phyloP scores from a whole-genome alignment of 2,113 vertebrate genomes.

The Genyomyrus donnyi region DNA sequence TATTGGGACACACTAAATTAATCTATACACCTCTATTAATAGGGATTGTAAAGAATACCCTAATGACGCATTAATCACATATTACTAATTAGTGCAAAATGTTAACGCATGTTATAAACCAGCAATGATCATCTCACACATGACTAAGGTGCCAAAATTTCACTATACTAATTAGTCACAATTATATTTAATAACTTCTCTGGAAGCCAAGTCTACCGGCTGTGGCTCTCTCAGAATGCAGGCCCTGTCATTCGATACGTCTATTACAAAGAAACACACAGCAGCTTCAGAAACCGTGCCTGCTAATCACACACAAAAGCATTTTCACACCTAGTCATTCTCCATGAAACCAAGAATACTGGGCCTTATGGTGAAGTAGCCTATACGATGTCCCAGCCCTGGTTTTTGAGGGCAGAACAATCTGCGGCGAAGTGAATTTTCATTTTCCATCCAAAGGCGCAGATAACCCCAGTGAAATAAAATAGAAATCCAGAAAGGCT shows the following conservation, averaged over 20 bases:
- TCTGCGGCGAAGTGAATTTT: neutral
- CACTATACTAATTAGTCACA: slow-evolving; percentile 70
- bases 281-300: neutral
- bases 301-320: neutral
- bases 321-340: neutral
- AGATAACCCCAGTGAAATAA: neutral
- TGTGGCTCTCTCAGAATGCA: slow-evolving; percentile 14
- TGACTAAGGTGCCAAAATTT: slow-evolving; percentile 64
- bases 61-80: slow-evolving; percentile 63
- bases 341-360: neutral
- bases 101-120: slow-evolving; percentile 68
- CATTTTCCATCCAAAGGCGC: neutral
- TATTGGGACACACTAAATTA: slow-evolving; percentile 56
- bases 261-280: neutral
- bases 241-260: neutral
- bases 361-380: neutral
- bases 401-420: neutral
- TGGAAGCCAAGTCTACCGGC: slow-evolving; percentile 57
- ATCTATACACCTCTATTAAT: slow-evolving; percentile 68
- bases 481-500: neutral
- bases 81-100: slow-evolving; percentile 68
- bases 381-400: neutral
- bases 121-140: slow-evolving; percentile 61
- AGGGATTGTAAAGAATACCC: slow-evolving; percentile 63
- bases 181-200: slow-evolving; percentile 70